Conservation (phyloP, 2,113 vertebrate species). For the Gallinago media region DNA sequence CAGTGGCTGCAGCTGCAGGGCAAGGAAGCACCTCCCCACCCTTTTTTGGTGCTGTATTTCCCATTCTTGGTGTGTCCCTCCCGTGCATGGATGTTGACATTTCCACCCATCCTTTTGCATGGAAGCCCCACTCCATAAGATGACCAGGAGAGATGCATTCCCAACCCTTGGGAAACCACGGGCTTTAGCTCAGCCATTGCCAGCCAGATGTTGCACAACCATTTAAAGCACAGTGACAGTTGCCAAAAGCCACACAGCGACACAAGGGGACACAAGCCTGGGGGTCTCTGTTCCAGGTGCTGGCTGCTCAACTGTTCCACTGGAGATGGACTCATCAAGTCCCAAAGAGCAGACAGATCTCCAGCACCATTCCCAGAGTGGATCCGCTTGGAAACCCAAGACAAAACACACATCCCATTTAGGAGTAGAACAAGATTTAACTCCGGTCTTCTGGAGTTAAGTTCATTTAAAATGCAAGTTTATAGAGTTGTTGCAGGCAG, state of each 20-base stretch:
- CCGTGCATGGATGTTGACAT: background rate
- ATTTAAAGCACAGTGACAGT: background rate
- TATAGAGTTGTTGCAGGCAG: background rate
- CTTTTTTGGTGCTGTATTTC: background rate
- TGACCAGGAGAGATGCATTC: background rate
- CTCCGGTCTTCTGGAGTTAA: background rate
- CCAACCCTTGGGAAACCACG: fast-evolving
- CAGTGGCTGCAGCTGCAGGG: background rate
- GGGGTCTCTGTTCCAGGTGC: background rate
- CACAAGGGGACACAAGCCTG: fast-evolving
- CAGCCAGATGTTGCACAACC: background rate
- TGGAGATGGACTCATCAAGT: background rate
- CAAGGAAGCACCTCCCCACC: background rate
- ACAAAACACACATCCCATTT: background rate
- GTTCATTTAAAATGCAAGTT: background rate
- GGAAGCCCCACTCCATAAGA: background rate
- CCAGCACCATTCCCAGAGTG: background rate
- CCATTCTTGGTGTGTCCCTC: background rate
- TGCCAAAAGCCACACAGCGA: background rate
- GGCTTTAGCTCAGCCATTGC: background rate
- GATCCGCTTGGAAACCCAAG: background rate
- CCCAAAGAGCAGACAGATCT: background rate
- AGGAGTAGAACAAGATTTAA: background rate
- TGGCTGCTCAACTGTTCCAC: background rate
- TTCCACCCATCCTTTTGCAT: background rate